Conservation (phyloP, 2,888 invertebrate species). For the Cremastinae sp. region DNA sequence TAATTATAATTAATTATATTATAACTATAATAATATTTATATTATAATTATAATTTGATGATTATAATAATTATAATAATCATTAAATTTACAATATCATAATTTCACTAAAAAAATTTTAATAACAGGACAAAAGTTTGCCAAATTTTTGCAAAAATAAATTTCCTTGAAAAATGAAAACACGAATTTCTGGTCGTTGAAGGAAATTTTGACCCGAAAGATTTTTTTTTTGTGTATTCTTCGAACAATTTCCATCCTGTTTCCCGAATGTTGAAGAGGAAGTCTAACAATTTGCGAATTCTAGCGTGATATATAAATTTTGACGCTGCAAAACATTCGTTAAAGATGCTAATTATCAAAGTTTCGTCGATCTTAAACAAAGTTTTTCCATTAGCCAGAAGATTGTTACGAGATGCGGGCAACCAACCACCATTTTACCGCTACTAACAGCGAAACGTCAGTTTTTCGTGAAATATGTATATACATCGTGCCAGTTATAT, state of each 20-base stretch:
- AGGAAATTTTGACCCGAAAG: no score
- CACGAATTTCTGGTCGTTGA: no score
- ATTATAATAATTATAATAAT: no score
- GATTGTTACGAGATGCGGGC: constrained; percentile 76
- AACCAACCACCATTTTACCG: constrained; percentile 38
- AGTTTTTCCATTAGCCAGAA: constrained; percentile 79
- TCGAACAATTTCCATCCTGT: constrained; percentile 71
- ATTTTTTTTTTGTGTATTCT: constrained; percentile 26
- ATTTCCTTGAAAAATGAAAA: no score
- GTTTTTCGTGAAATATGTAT: constrained; percentile 19
- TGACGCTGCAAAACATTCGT: constrained; percentile 70
- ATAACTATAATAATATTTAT: no score
- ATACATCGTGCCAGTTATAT: constrained; percentile 58
- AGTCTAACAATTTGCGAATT: constrained; percentile 31
- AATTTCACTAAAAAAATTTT: no score
- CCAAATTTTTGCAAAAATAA: no score
- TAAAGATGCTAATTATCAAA: constrained; percentile 80
- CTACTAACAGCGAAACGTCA: constrained; percentile 23
- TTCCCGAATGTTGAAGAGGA: constrained; percentile 16
- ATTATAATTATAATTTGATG: no score
- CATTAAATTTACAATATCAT: no score
- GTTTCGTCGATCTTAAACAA: constrained; percentile 75
- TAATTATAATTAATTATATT: no score
- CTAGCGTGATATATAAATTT: constrained; percentile 67
- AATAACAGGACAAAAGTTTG: no score